Evolutionary conservation across 1,140 invertebrate species (phyloP).

Genomic region (Ips nitidus): DNA sequence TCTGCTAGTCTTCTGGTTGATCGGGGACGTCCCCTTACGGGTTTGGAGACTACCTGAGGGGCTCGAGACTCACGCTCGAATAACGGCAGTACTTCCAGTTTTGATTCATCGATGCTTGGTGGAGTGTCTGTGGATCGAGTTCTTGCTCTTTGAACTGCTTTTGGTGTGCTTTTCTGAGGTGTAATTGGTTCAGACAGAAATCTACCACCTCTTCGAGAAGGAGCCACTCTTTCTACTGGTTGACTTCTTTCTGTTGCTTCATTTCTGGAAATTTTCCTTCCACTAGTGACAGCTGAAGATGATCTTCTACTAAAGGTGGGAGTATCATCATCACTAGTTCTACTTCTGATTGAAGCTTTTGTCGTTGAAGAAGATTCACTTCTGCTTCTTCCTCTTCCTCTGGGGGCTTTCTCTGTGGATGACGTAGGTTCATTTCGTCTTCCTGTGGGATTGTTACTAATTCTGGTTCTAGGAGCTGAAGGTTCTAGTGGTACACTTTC

Average conservation of each 20-base stretch:
- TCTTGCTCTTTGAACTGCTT: constrained; percentile 17
- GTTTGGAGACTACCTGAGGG: constrained; percentile 8
- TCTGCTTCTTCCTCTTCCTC: not conserved
- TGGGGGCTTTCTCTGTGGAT: not conserved
- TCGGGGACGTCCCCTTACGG: constrained; percentile 9
- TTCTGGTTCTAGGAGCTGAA: not conserved
- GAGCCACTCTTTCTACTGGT: not conserved
- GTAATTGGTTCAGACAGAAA: not conserved
- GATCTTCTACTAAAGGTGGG: not conserved
- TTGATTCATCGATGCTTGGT: constrained; percentile 44
- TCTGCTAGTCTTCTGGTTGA: constrained; percentile 18
- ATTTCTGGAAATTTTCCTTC: not conserved
- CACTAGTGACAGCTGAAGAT: not conserved
- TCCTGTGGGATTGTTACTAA: not conserved
- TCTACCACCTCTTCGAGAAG: not conserved
- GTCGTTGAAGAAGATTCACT: not conserved
- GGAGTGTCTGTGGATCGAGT: constrained; percentile 34
- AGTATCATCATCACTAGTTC: not conserved
- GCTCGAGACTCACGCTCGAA: constrained; percentile 46
- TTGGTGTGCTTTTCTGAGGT: not conserved
- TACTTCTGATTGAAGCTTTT: not conserved
- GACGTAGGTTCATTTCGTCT: too few relatives aligned
- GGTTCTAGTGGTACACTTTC: constrained; percentile 27
- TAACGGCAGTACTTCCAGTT: constrained; percentile 47
- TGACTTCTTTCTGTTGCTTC: not conserved